phyloP scores from a whole-genome alignment of 1,140 invertebrate species.

The Drosophila willistoni region DNA sequence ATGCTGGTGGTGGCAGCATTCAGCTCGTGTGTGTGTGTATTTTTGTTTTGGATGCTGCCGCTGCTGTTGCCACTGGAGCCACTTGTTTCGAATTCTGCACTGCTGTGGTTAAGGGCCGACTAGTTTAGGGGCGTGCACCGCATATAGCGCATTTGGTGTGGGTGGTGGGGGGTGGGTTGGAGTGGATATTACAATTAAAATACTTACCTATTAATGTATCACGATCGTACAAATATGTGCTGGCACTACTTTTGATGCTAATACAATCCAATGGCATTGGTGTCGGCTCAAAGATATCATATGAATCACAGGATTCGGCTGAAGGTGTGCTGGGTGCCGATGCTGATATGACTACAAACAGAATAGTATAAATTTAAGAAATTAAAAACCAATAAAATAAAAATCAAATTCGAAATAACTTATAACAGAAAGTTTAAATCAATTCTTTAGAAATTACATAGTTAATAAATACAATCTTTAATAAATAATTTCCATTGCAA shows the following conservation, averaged over 20 bases:
- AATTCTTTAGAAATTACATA: too few relatives aligned
- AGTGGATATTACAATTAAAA: not conserved
- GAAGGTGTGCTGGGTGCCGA: conserved; percentile 49
- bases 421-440: not conserved
- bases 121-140: conserved; percentile 62
- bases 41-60: conserved; percentile 44
- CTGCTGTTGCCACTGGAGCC: conserved; percentile 45
- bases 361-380: not conserved
- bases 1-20: not conserved
- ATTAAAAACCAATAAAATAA: not conserved
- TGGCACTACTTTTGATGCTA: conserved; percentile 74
- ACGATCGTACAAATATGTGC: conserved; percentile 65
- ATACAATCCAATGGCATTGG: conserved; percentile 62
- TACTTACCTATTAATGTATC: conserved; percentile 62
- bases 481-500: too few relatives aligned
- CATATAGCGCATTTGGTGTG: not conserved
- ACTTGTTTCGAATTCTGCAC: conserved; percentile 70
- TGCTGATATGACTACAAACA: conserved; percentile 24
- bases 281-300: conserved; percentile 64
- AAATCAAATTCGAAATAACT: not conserved
- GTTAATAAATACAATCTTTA: too few relatives aligned
- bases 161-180: too few relatives aligned
- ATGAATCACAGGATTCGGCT: conserved; percentile 63
- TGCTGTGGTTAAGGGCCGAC: conserved; percentile 73
- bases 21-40: conserved; percentile 32